These are phyloP conservation scores for Percina caprodes DNA, from an alignment of 2,113 vertebrate species.

Conservation along the genomic window DNA sequence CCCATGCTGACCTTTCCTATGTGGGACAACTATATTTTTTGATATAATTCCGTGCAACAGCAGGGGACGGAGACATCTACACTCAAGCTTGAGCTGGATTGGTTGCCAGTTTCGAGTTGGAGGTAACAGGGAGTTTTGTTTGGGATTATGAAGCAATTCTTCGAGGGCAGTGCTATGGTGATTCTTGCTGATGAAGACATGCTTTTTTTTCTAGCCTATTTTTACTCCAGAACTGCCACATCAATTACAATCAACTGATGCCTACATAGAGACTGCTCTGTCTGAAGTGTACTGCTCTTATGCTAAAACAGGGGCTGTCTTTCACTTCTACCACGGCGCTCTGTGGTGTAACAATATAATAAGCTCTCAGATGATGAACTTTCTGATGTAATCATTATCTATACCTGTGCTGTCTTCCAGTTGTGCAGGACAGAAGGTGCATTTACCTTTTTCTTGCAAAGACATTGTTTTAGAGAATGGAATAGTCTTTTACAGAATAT, in stretches of 20 bases:
- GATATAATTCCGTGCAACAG: neutral
- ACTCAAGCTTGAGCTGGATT: neutral
- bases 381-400: neutral
- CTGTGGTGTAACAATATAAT: neutral
- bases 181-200: conserved; percentile 27
- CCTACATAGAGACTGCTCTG: neutral
- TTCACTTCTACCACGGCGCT: neutral
- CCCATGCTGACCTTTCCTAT: conserved; percentile 4
- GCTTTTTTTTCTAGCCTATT: conserved; percentile 32
- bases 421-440: neutral
- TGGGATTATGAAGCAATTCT: neutral
- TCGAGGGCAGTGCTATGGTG: neutral
- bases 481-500: neutral
- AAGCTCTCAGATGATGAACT: neutral
- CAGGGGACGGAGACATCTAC: neutral
- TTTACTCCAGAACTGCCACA: conserved; percentile 41
- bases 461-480: neutral
- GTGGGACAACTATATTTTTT: conserved; percentile 3
- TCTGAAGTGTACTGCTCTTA: conserved; percentile 10
- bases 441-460: neutral
- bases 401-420: neutral
- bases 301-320: neutral
- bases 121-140: neutral
- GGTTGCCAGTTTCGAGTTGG: too few relatives aligned
- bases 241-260: conserved; percentile 40